phyloP scores from a whole-genome alignment of 2,797 vertebrate genomes.

The Scarus forsteni region DNA sequence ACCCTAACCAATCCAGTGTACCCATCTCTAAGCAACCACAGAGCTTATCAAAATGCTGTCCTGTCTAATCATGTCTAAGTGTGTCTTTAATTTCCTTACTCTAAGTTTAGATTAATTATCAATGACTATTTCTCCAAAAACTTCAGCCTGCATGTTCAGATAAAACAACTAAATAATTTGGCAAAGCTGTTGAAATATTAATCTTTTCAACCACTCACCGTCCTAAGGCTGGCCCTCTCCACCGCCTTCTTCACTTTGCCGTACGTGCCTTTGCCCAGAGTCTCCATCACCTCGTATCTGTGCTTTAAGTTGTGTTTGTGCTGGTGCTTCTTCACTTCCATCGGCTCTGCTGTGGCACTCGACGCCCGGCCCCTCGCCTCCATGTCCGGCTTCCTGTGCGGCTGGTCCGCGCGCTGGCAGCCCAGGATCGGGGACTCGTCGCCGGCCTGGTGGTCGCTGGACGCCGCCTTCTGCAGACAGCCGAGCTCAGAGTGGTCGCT shows the following conservation, averaged over 20 bases:
- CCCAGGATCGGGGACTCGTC: constrained; percentile 29
- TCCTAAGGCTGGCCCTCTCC: constrained; percentile 79
- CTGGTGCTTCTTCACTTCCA: constrained; percentile 84
- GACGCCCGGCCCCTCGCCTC: constrained; percentile 11
- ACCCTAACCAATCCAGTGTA: too few relatives aligned
- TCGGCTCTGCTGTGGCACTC: constrained; percentile 12
- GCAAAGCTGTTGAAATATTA: neutral
- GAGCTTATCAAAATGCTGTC: too few relatives aligned
- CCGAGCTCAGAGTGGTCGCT: constrained; percentile 68
- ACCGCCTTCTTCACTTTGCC: constrained; percentile 87
- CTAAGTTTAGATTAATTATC: too few relatives aligned
- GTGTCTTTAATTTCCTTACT: too few relatives aligned
- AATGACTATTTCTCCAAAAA: too few relatives aligned
- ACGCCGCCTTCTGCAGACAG: constrained; percentile 64
- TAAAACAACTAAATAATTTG: neutral
- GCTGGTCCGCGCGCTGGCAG: constrained; percentile 25
- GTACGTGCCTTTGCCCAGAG: constrained; percentile 86
- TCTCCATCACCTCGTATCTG: constrained; percentile 87
- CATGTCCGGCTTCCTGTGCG: constrained; percentile 15
- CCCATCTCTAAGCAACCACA: too few relatives aligned
- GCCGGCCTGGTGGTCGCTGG: constrained; percentile 33
- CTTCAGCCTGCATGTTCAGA: too few relatives aligned
- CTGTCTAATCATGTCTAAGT: too few relatives aligned
- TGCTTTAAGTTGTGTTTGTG: constrained; percentile 88
- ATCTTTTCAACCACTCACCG: constrained; percentile 67